Percentiles rank a stretch among this genome's conserved stretches.
Evolutionary conservation across 1,140 invertebrate species (phyloP).

Genomic region (Mesaphorura yosii): DNA sequence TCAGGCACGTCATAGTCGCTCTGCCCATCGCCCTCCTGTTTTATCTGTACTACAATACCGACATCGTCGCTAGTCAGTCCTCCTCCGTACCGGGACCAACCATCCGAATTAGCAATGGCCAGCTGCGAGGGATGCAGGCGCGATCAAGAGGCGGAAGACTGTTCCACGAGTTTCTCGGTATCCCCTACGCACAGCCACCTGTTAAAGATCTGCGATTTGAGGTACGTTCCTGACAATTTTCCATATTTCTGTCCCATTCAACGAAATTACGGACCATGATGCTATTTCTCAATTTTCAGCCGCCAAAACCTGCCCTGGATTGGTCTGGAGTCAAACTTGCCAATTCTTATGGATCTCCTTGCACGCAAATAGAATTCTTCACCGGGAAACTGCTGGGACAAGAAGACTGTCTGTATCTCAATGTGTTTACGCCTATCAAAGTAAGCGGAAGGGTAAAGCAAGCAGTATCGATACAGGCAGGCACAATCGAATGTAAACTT

Average conservation of each 20-base stretch:
- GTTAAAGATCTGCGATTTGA: constrained; percentile 6
- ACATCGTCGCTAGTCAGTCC: too few relatives aligned
- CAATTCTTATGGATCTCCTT: not conserved
- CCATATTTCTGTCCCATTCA: not conserved
- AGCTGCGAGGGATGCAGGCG: not conserved
- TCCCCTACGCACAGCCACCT: constrained; percentile 10
- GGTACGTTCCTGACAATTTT: not conserved
- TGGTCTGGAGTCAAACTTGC: not conserved
- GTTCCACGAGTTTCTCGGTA: constrained; percentile 11
- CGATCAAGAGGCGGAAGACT: constrained; percentile 5
- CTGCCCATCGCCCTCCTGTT: not conserved
- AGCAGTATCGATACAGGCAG: not conserved
- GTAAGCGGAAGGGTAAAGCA: not conserved
- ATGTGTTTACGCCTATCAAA: constrained; percentile 1
- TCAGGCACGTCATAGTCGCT: not conserved
- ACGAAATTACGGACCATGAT: not conserved
- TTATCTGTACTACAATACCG: not conserved
- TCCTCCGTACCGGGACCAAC: not conserved
- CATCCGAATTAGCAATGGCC: not conserved
- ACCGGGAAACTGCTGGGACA: not conserved
- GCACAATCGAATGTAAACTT: not conserved
- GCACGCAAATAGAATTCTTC: constrained; percentile 1
- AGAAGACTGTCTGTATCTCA: constrained; percentile 7
- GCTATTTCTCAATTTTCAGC: not conserved
- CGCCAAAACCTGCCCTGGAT: not conserved